phyloP scores from a whole-genome alignment of 2,888 invertebrate genomes.

The Nemurella pictetii region DNA sequence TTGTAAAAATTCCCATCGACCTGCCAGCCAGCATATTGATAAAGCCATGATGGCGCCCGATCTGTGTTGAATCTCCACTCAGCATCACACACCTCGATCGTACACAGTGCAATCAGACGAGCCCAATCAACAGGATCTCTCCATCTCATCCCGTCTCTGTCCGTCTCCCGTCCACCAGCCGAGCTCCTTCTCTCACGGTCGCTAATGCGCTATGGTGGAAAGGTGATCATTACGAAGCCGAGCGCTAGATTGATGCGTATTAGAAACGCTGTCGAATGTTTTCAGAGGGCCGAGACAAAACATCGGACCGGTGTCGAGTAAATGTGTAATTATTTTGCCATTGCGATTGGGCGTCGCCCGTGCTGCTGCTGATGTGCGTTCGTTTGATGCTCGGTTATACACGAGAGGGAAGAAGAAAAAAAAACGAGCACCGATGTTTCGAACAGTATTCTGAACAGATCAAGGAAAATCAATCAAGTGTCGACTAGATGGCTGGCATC shows the following conservation, averaged over 20 bases:
- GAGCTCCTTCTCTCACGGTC: neutral
- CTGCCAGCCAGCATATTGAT: too few species aligned
- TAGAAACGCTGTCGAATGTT: slow-evolving; percentile 36
- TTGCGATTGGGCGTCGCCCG: neutral
- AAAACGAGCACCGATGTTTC: slow-evolving; percentile 4
- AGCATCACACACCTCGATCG: too few species aligned
- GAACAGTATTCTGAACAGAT: slow-evolving; percentile 1
- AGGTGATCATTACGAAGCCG: slow-evolving; percentile 35
- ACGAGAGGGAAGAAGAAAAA: neutral
- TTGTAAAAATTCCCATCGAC: too few species aligned
- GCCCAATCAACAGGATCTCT: neutral
- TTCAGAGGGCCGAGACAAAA: slow-evolving; percentile 29
- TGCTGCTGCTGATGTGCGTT: neutral
- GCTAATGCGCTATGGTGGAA: slow-evolving; percentile 35
- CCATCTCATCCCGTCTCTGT: too few species aligned
- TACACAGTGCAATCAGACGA: neutral
- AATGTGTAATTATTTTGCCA: neutral
- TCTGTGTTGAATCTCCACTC: too few species aligned
- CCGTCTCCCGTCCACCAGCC: neutral
- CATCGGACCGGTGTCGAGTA: neutral
- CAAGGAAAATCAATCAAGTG: neutral
- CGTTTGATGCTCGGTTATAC: neutral
- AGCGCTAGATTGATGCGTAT: slow-evolving; percentile 36
- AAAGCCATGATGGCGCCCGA: too few species aligned
- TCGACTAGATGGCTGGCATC: neutral